Base-by-base conservation (phyloP, 2,797 vertebrate species). In the Zenarchopterus dispar region DNA sequence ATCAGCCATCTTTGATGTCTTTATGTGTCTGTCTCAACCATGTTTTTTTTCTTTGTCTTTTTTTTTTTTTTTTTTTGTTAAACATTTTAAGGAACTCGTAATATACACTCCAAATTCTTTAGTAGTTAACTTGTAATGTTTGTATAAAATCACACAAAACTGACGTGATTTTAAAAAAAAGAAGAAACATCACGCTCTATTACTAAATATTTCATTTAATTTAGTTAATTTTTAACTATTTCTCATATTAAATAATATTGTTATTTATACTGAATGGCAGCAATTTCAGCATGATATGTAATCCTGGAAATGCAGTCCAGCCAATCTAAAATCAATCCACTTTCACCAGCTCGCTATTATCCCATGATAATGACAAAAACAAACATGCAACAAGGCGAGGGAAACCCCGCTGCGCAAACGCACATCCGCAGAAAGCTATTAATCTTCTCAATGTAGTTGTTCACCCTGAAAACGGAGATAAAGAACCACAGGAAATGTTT, bases 391-490 rank as follows among this genome's bases (percentile, higher is more conserved):
- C 75, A 75, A 78, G 81, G 71, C 78, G 43, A 83, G 81, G 88
- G 89, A 69, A 88, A 80, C 86, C 90, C 90, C 80, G 82, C 85
- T 82, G 91, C 53, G 82, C 77, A 67, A 85, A 92, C 80, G 84
- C 87, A 89, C 84, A 89, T 91, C 88, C 86, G 87, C 87, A 86
- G 77, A 93, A 90, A 88, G 83, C 90, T 87, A 93, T 93, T 92
- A 88, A 93, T 93, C 92, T 92, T 84, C 81, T 87, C 86, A 81
- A 77, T 89, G 89, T 81, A 88, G 90, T 86, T 89, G 88, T 90
- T 93, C 89, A 89, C 87, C 89, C 88, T 91, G 91, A 93, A 92
- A 90, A 90, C 84, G 82, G 75, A 91, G 89, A 93, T 93, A 92
- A 92, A 89, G 88, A 92, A 86, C 84, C 84, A 59, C 84, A 88